Evolutionary conservation across 2,113 vertebrate genomes (phyloP).

Genomic region (Tamias sibiricus): DNA sequence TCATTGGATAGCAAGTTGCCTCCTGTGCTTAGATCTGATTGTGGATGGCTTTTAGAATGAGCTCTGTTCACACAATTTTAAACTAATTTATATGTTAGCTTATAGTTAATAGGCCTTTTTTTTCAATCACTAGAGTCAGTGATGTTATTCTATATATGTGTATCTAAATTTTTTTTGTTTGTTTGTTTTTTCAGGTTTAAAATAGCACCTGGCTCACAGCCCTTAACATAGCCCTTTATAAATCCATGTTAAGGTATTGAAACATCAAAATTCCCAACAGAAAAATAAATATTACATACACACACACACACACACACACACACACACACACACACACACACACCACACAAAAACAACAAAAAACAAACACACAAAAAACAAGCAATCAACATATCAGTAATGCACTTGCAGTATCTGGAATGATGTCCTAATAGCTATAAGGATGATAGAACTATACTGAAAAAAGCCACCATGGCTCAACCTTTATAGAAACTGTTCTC

Average conservation of each 20-base stretch:
- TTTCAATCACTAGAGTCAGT: neutral
- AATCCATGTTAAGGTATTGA: neutral
- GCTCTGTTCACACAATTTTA: neutral
- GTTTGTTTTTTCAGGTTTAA: conserved; percentile 13
- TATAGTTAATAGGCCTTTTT: neutral
- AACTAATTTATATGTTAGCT: neutral
- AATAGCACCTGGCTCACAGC: neutral
- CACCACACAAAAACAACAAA: neutral
- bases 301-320: no score
- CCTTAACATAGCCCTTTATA: neutral
- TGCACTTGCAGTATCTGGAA: neutral
- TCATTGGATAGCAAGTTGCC: neutral
- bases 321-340: neutral
- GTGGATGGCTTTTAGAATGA: neutral
- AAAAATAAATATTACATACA: neutral
- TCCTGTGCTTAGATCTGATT: neutral
- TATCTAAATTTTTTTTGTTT: neutral
- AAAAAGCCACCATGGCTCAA: neutral
- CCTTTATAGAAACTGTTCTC: neutral
- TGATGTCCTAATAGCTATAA: neutral
- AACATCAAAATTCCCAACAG: neutral
- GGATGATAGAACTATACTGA: neutral
- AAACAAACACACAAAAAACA: neutral
- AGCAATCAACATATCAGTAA: neutral
- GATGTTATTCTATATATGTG: neutral